A percentile compares a stretch with the other conserved stretches of the same genome.
phyloP scores from a whole-genome alignment of 2,797 vertebrate genomes.

The Urosaurus nigricauda region DNA sequence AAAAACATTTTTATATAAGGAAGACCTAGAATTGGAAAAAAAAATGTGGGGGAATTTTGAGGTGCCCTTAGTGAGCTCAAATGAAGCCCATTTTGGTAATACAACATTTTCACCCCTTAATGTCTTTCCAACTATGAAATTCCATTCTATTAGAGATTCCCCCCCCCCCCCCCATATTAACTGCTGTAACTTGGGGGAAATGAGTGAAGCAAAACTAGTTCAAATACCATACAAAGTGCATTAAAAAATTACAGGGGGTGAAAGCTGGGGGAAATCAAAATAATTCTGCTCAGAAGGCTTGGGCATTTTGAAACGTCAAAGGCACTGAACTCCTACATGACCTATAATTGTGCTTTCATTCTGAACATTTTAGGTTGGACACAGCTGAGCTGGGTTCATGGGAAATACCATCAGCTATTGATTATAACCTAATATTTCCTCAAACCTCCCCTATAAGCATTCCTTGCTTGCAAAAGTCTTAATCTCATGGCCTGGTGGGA shows the following conservation, averaged over 20 bases:
- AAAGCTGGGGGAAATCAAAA: not conserved
- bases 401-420: not conserved
- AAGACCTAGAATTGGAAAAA: not conserved
- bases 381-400: too few relatives aligned
- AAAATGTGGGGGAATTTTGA: too few relatives aligned
- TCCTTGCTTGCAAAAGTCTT: not conserved
- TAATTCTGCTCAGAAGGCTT: not conserved
- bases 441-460: not conserved
- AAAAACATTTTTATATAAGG: not conserved
- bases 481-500: not conserved
- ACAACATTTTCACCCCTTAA: not conserved
- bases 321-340: not conserved
- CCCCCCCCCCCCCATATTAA: too few relatives aligned
- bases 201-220: too few relatives aligned
- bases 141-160: not conserved
- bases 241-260: not conserved
- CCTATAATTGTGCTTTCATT: slow-evolving; percentile 6
- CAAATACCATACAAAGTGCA: not conserved
- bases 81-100: not conserved
- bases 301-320: not conserved
- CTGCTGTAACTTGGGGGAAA: not conserved
- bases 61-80: not conserved
- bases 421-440: not conserved
- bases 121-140: not conserved
- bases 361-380: slow-evolving; percentile 20